These are phyloP conservation scores for Idaea dimidiata DNA, from an alignment of 2,888 invertebrate species.

Conservation along the genomic window DNA sequence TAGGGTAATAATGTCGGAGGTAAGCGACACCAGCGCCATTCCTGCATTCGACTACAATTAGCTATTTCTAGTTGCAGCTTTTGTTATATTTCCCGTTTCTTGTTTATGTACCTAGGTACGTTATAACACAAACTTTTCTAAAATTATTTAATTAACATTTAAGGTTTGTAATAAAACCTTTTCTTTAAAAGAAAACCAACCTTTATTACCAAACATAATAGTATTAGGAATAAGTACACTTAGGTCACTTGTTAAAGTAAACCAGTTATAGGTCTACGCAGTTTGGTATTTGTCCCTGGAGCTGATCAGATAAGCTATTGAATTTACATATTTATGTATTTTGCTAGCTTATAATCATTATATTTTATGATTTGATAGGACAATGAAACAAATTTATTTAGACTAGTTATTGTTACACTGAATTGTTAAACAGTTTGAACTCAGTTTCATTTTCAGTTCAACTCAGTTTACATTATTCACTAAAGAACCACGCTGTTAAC, in stretches of 20 bases:
- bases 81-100: neutral
- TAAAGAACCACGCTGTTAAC: neutral
- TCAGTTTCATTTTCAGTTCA: neutral
- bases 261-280: neutral
- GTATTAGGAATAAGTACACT: too few species aligned
- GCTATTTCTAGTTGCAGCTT: conserved; percentile 8
- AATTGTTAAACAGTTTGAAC: too few species aligned
- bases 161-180: too few species aligned
- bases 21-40: conserved; percentile 34
- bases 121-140: neutral
- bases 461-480: neutral
- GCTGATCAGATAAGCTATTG: neutral
- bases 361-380: neutral
- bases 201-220: too few species aligned
- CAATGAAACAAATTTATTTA: neutral
- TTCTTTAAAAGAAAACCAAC: too few species aligned
- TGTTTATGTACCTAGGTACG: neutral
- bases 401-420: neutral
- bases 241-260: neutral
- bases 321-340: neutral
- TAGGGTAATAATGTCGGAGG: conserved; percentile 28
- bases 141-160: too few species aligned
- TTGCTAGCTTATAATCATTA: neutral
- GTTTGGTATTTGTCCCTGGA: neutral
- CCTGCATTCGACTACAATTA: conserved; percentile 43